phyloP scores from a whole-genome alignment of 2,888 invertebrate species.

The Esperia sulphurella region DNA sequence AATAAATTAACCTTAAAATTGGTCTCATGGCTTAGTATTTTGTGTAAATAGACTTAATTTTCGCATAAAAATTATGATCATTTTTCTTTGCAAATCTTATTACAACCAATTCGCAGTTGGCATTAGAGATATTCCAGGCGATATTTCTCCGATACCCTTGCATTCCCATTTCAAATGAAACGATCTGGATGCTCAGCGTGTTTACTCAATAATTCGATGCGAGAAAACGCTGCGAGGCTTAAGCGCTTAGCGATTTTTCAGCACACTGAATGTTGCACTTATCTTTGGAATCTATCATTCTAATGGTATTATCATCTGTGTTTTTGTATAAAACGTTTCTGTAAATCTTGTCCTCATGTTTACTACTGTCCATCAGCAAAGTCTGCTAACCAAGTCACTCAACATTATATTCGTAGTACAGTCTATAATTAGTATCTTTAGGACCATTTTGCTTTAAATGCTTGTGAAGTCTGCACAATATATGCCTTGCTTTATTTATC shows the following conservation, averaged over 20 bases:
- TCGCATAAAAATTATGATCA: not conserved
- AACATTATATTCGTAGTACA: too few species aligned
- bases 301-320: too few species aligned
- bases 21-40: not conserved
- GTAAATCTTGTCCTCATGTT: too few species aligned
- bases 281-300: too few species aligned
- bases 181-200: conserved; percentile 67
- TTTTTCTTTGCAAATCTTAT: conserved; percentile 42
- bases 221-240: conserved; percentile 33
- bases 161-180: conserved; percentile 63
- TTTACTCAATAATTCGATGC: conserved; percentile 79
- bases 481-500: too few species aligned
- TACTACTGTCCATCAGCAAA: too few species aligned
- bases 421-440: too few species aligned
- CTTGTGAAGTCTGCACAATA: too few species aligned
- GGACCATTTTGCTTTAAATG: too few species aligned
- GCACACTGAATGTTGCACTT: too few species aligned
- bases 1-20: not conserved
- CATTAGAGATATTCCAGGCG: conserved; percentile 54
- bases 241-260: conserved; percentile 26
- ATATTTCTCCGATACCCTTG: conserved; percentile 64
- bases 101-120: conserved; percentile 50
- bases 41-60: not conserved
- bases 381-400: too few species aligned
- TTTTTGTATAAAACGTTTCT: too few species aligned